phyloP scores from a whole-genome alignment of 2,797 vertebrate species.

The Acanthurus leucopareius region DNA sequence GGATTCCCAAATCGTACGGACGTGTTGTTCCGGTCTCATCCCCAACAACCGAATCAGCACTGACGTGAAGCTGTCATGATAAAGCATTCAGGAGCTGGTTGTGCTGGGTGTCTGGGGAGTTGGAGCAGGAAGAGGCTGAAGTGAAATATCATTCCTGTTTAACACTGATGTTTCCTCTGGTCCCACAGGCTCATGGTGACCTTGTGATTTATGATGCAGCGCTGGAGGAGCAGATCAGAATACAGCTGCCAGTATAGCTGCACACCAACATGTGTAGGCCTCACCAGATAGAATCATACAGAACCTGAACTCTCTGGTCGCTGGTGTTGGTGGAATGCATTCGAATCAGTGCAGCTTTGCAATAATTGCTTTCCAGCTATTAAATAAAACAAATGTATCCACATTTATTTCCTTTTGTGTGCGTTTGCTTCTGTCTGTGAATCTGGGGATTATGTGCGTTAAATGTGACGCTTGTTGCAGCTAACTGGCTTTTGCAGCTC shows the following conservation, averaged over 20 bases:
- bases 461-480: slow-evolving; percentile 47
- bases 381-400: slow-evolving; percentile 17
- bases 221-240: slow-evolving; percentile 64
- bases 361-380: slow-evolving; percentile 37
- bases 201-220: slow-evolving; percentile 69
- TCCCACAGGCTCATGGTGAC: slow-evolving; percentile 66
- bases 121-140: slow-evolving; percentile 65
- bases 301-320: slow-evolving; percentile 1
- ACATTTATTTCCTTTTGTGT: slow-evolving; percentile 26
- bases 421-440: slow-evolving; percentile 30
- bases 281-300: slow-evolving; percentile 25
- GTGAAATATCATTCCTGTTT: slow-evolving; percentile 73
- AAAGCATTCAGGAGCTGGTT: slow-evolving; percentile 42
- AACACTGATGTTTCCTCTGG: slow-evolving; percentile 67
- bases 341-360: slow-evolving; percentile 16
- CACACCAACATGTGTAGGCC: slow-evolving; percentile 60
- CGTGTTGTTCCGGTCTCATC: slow-evolving; percentile 44
- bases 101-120: slow-evolving; percentile 63
- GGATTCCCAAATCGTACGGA: slow-evolving; percentile 31
- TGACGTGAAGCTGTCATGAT: slow-evolving; percentile 64
- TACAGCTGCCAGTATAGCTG: slow-evolving; percentile 59
- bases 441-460: slow-evolving; percentile 47
- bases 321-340: slow-evolving; percentile 11
- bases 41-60: slow-evolving; percentile 29
- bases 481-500: slow-evolving; percentile 65